Evolutionary conservation across 2,888 invertebrate species (phyloP).

Genomic region (Noctua janthina): DNA sequence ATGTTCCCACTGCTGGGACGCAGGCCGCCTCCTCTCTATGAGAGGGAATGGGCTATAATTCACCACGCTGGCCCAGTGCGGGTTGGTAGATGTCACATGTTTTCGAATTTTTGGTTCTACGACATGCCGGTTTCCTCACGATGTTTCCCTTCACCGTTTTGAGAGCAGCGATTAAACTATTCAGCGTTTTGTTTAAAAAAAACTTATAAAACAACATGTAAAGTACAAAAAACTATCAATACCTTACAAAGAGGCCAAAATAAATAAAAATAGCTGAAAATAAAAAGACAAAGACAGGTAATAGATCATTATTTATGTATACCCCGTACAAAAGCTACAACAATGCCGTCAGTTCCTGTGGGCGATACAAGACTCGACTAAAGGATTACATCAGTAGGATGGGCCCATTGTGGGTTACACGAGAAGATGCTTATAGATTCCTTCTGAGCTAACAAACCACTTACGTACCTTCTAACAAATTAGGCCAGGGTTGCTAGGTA

Average conservation of each 20-base stretch:
- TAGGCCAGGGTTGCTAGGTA: background rate
- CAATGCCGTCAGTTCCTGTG: conserved; percentile 27
- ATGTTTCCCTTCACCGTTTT: too few species aligned
- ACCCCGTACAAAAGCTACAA: conserved; percentile 22
- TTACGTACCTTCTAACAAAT: conserved; percentile 7
- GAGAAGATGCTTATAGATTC: conserved; percentile 27
- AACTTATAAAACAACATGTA: background rate
- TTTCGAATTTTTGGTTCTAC: too few species aligned
- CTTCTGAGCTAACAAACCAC: conserved; percentile 22
- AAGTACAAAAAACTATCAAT: too few species aligned
- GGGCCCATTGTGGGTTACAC: conserved; percentile 29
- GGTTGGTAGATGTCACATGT: too few species aligned
- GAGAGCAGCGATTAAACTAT: background rate
- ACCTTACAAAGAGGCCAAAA: background rate
- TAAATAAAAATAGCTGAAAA: background rate
- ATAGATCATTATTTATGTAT: conserved; percentile 48
- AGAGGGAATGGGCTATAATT: too few species aligned
- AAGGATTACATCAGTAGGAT: conserved; percentile 40
- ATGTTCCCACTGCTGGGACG: too few species aligned
- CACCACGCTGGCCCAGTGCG: too few species aligned
- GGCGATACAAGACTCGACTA: conserved; percentile 32
- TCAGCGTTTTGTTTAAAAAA: background rate
- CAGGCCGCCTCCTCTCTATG: too few species aligned
- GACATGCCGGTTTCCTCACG: too few species aligned
- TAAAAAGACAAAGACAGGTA: conserved; percentile 3